Conservation (phyloP, 2,888 invertebrate species). For the Pammene aurita region DNA sequence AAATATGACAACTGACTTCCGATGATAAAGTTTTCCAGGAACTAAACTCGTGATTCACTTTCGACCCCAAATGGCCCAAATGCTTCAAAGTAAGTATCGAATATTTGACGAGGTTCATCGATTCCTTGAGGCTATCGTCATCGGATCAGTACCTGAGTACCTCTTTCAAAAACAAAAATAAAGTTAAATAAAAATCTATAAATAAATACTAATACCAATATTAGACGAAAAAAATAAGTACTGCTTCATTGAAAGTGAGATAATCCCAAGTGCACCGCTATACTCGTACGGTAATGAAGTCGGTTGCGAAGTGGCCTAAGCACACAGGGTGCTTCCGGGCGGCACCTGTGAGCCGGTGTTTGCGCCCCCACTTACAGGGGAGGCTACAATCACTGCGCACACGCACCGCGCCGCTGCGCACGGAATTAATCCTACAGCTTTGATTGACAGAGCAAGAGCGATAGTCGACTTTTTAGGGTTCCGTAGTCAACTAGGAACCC, state of each 20-base stretch:
- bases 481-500: too few relatives aligned
- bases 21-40: too few relatives aligned
- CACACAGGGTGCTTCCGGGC: constrained; percentile 68
- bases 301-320: constrained; percentile 61
- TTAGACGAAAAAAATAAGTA: background rate
- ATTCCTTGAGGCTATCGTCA: too few relatives aligned
- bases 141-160: too few relatives aligned
- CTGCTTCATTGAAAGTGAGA: background rate
- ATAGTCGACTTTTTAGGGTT: too few relatives aligned
- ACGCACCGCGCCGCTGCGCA: constrained; percentile 57
- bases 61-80: too few relatives aligned
- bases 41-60: too few relatives aligned
- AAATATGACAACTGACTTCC: too few relatives aligned
- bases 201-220: background rate
- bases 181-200: too few relatives aligned
- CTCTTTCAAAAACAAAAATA: too few relatives aligned
- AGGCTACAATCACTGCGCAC: constrained; percentile 73
- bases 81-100: too few relatives aligned
- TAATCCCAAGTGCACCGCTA: constrained; percentile 13
- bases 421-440: constrained; percentile 72
- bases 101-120: too few relatives aligned
- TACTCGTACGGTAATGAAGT: constrained; percentile 17
- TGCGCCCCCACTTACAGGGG: constrained; percentile 75
- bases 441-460: constrained; percentile 34
- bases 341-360: constrained; percentile 74